Conservation (phyloP, 2,797 vertebrate genomes). For the Mormyrops attenuatus region DNA sequence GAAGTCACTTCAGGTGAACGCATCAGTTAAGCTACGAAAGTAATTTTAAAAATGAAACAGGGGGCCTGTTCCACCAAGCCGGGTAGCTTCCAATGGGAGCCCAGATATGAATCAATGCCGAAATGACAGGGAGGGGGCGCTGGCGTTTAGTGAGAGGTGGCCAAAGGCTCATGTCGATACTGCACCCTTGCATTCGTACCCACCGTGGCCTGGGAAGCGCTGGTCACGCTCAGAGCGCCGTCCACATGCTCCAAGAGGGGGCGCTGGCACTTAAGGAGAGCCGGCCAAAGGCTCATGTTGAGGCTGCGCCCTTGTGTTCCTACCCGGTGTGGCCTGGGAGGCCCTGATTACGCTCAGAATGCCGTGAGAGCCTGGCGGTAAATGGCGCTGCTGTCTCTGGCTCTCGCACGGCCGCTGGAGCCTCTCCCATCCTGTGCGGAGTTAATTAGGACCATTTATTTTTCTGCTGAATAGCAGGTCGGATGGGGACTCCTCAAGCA, state of each 20-base stretch:
- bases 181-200: background rate
- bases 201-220: background rate
- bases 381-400: background rate
- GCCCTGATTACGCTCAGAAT: background rate
- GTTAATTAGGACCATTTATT: background rate
- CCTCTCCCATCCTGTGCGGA: background rate
- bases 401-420: background rate
- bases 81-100: background rate
- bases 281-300: background rate
- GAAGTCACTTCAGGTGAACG: background rate
- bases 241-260: background rate
- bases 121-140: background rate
- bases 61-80: background rate
- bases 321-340: background rate
- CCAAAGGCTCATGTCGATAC: background rate
- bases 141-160: background rate
- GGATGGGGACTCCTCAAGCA: background rate
- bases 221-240: background rate
- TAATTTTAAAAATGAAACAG: background rate
- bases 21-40: background rate
- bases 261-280: background rate
- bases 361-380: background rate
- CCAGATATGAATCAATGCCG: background rate
- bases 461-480: background rate
- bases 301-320: background rate